Percentiles rank a stretch among this genome's conserved stretches.
phyloP scores from a whole-genome alignment of 2,113 vertebrate species.

The Cyprinus carpio region DNA sequence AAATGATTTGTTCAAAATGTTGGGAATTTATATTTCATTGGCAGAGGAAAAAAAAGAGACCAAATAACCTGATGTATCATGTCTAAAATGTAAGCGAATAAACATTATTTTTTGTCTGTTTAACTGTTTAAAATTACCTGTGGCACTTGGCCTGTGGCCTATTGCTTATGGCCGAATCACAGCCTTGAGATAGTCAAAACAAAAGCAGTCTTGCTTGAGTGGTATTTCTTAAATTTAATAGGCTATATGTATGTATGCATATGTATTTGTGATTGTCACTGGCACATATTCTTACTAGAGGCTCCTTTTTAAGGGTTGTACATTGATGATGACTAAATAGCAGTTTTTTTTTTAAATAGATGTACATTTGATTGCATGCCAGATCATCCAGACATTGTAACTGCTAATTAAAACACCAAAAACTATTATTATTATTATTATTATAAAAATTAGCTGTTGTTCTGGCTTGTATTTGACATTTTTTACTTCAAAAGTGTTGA shows the following conservation, averaged over 20 bases:
- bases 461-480: background rate
- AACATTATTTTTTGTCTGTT: background rate
- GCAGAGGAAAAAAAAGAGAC: background rate
- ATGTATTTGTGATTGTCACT: too few relatives aligned
- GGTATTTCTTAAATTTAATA: background rate
- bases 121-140: background rate
- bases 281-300: too few relatives aligned
- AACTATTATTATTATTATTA: background rate
- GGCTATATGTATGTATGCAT: background rate
- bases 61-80: background rate
- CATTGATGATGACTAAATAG: too few relatives aligned
- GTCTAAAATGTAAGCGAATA: background rate
- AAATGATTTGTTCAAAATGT: background rate
- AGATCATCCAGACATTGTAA: background rate
- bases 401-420: background rate
- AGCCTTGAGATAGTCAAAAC: background rate
- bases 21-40: background rate
- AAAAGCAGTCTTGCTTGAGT: background rate
- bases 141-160: background rate
- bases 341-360: background rate
- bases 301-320: too few relatives aligned
- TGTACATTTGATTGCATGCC: background rate
- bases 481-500: background rate
- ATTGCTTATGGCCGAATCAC: background rate
- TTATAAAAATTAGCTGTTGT: background rate